Evolutionary conservation across 2,888 invertebrate genomes (phyloP).

Genomic region (Podotricha telesiphe): DNA sequence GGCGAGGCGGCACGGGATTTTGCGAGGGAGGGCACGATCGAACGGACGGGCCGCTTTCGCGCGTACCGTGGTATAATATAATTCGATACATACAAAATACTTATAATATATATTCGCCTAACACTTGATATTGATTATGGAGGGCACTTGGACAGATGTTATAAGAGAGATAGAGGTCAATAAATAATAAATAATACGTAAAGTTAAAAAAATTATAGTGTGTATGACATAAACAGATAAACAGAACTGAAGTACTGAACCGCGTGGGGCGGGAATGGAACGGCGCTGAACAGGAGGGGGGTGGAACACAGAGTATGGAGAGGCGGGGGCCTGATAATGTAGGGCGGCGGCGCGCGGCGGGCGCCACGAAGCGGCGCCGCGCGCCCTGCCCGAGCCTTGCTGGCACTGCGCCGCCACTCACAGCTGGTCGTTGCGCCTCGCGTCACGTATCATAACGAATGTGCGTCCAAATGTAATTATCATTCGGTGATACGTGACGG

Average conservation of each 20-base stretch:
- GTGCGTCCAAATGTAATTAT: no score
- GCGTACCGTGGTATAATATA: conserved; percentile 10
- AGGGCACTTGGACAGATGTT: neutral
- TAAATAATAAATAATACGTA: neutral
- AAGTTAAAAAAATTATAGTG: neutral
- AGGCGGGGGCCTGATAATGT: conserved; percentile 35
- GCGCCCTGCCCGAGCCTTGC: conserved; percentile 39
- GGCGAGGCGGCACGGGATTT: neutral
- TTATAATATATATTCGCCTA: conserved; percentile 7
- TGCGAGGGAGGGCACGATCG: neutral
- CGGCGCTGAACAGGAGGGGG: neutral
- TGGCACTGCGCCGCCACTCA: no score
- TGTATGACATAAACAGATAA: neutral
- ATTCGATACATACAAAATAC: conserved; percentile 15
- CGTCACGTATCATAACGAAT: neutral
- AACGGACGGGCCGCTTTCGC: neutral
- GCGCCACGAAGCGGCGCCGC: conserved; percentile 39
- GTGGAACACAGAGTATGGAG: conserved; percentile 22
- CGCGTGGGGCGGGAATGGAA: neutral
- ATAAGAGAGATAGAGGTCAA: neutral
- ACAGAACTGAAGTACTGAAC: neutral
- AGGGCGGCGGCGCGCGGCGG: conserved; percentile 44
- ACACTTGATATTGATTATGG: neutral
- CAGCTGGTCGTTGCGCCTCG: no score
- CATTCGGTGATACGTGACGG: neutral